phyloP scores from a whole-genome alignment of 2,113 vertebrate species.

The Lycaon pictus region DNA sequence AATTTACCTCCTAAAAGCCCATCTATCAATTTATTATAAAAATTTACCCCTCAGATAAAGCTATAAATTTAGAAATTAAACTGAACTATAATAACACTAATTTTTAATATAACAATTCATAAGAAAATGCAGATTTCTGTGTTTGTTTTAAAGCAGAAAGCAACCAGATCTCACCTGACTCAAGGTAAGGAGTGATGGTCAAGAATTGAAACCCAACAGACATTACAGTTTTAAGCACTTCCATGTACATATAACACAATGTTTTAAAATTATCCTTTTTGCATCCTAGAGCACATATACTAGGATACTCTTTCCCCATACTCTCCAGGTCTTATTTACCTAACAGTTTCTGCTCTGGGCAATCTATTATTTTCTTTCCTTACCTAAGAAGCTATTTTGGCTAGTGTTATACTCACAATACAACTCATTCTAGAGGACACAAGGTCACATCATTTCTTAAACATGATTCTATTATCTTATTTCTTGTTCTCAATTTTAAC shows the following conservation, averaged over 20 bases:
- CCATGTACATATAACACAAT: not conserved
- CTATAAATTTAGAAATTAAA: slow-evolving; percentile 48
- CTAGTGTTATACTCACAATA: slow-evolving; percentile 18
- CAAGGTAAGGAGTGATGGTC: not conserved
- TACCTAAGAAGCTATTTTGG: slow-evolving; percentile 28
- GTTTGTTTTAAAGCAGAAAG: slow-evolving; percentile 61
- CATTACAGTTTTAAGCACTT: not conserved
- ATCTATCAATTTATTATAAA: slow-evolving; percentile 1
- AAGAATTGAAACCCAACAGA: not conserved
- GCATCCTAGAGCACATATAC: not conserved
- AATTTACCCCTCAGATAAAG: slow-evolving; percentile 43
- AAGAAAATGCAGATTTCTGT: slow-evolving; percentile 22
- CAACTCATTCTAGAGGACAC: not conserved
- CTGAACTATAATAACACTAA: slow-evolving; percentile 19
- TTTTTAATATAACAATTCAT: slow-evolving; percentile 58
- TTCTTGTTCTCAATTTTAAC: slow-evolving; percentile 48
- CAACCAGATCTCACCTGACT: slow-evolving; percentile 30
- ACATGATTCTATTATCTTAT: slow-evolving; percentile 10
- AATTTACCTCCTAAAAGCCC: slow-evolving; percentile 22
- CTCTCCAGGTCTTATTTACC: not conserved
- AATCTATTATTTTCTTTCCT: slow-evolving; percentile 43
- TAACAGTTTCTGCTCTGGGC: not conserved
- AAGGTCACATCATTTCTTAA: slow-evolving; percentile 30
- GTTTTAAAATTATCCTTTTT: not conserved
- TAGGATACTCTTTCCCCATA: not conserved